Base-by-base conservation (phyloP, 1,140 invertebrate species). In the Panulirus ornatus region DNA sequence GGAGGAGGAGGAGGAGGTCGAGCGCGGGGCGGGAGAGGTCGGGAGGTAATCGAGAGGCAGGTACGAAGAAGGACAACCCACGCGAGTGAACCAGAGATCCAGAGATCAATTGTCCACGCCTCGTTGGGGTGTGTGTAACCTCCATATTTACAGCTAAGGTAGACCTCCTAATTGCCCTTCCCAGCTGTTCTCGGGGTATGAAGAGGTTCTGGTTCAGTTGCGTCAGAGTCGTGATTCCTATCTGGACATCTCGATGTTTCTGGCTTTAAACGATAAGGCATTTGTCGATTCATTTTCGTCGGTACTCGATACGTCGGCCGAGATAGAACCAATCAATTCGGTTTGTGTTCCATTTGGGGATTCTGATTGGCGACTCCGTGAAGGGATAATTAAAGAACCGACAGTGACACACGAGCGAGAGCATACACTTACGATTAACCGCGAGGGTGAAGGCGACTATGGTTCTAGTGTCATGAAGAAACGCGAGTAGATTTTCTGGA, bases 301-400 rank as follows among this genome's bases (percentile, higher is more conserved):
- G 22, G 16, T 30, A 51, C 16, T 38, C 54, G 36, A 30, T 27
- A 51, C 54, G 40, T 44, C 51, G 76, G 51, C 40, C 54, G 51
- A 87, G 85, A 88, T 51, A 88, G 73, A 88, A 88, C 85, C 85
- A 88, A 88, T 88, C 85, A 88, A 88, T 88, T 88, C 75, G 85
- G 85, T 47, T 63, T 88, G 85, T 88, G 38, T 63, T 66, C 85
- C 85, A 88, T 88, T 88, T 70, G 44, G 19, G 76, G 51, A 70
- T 79, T 42, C 22, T 70, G 85, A 88, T 40, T 78, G 75, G 76
- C 81, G 54, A 34, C 30, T 34, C 75, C 75, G 51, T 79, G 75
- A 88, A 88, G 75, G 75, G 54, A 88, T 88, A 88, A 88, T 88
- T 88, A 88, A 88, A 42, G 85, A 79, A 88, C 47, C 47, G 85